Evolutionary conservation across 2,888 invertebrate species (phyloP), one percentile per base, ranked within the genome.

Genomic region (Drosophila monieri): DNA sequence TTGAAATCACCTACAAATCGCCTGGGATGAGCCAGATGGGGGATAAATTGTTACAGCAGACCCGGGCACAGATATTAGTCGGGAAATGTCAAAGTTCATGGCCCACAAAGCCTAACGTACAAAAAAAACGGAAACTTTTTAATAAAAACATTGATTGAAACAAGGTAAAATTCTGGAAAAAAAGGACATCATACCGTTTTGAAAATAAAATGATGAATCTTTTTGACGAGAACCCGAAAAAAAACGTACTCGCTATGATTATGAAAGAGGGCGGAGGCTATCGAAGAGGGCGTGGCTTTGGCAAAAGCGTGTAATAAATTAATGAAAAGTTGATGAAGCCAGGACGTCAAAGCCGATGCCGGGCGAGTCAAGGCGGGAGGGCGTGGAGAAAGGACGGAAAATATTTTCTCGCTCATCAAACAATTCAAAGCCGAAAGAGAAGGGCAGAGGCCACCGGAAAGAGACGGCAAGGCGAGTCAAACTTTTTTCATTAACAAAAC

Each of bases 401-500:
- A 64, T 65, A 64, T 64, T 64, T 64, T 64, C 52, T 46, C 65
- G 44, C 62, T 65, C 67, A 65, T 65, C 65, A 65, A 65, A 65
- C 54, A 65, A 52, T 65, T 53, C 53, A 65, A 46, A 62, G 65
- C 49, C n/a, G 35, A 43, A 32, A 62, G 32, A 18, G 49, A 18
- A 25, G 27, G 47, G 8, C 30, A 48, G 27, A 41, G 41, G 30
- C 6, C 23, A 51, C 5, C 4, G 23, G 14, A 15, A 30, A 27
- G 44, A 43, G 58, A 37, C 21, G 21, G 21, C 10, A 21, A 30
- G 25, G 15, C 35, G 21, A 35, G 68, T 32, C 43, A 80, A 80
- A 80, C 81, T 80, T 80, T 80, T 80, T 85, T 77, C 81, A 80
- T 80, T 80, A 85, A 78, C 78, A 80, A 75, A 75, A 80, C 69